These are phyloP conservation scores for Porites lutea DNA, from an alignment of 64 coral and sea anemone genomes.

Conservation along the genomic window DNA sequence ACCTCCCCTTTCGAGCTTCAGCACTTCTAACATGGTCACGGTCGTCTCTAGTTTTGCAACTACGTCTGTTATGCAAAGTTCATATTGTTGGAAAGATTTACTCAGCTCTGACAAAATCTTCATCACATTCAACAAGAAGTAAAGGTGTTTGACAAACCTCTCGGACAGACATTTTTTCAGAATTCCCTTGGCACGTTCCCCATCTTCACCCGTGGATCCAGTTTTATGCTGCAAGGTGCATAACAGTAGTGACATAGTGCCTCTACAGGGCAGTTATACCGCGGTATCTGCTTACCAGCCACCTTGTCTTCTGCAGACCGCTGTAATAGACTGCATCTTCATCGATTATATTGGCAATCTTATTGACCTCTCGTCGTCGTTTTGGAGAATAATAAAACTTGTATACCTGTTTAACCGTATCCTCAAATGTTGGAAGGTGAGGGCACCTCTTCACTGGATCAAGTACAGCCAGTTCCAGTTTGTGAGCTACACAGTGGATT, in stretches of 20 bases:
- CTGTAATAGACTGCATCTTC: no score
- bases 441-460: not conserved
- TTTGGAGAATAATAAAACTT: constrained; percentile 8
- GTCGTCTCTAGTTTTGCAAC: not conserved
- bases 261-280: constrained; percentile 1
- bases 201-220: not conserved
- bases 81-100: not conserved
- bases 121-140: not conserved
- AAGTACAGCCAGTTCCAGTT: not conserved
- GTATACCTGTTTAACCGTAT: not conserved
- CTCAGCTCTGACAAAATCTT: not conserved
- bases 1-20: not conserved
- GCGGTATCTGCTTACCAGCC: not conserved
- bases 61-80: not conserved
- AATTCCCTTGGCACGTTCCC: not conserved
- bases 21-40: not conserved
- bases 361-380: not conserved
- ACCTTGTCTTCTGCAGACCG: not conserved
- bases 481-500: not conserved
- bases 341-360: no score
- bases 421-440: not conserved
- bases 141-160: not conserved
- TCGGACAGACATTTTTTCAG: not conserved
- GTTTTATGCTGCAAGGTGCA: not conserved
- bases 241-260: not conserved